Conservation (phyloP, 2,888 invertebrate species). For the Sarcophaga subvicina region DNA sequence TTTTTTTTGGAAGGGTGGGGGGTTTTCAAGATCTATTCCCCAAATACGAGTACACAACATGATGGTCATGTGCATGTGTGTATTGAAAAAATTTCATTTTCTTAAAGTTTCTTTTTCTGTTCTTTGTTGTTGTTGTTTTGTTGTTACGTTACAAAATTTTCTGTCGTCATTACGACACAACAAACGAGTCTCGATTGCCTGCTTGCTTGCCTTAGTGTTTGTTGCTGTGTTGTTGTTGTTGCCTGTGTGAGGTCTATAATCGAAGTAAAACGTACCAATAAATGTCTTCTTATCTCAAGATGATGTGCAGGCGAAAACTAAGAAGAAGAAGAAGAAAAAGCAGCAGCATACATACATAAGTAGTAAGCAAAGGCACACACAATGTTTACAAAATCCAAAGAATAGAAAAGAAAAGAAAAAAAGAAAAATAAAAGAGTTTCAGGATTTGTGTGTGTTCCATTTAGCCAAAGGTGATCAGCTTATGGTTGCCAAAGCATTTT, state of each 20-base stretch:
- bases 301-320: no score
- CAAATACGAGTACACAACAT: slow-evolving; percentile 33
- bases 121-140: slow-evolving; percentile 18
- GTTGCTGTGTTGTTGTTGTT: no score
- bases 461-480: slow-evolving; percentile 66
- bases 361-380: no score
- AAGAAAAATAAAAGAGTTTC: background rate
- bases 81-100: background rate
- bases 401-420: no score
- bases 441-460: background rate
- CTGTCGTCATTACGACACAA: background rate
- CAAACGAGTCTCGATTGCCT: background rate
- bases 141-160: background rate
- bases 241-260: no score
- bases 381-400: no score
- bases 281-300: no score
- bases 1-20: no score
- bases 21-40: slow-evolving; percentile 30
- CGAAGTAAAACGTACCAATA: no score
- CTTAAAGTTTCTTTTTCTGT: background rate
- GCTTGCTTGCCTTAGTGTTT: no score
- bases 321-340: no score
- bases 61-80: background rate
- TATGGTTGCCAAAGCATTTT: slow-evolving; percentile 67
- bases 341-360: no score